A percentile compares a stretch with the other conserved stretches of the same genome.
Conservation (phyloP, 2,888 invertebrate species). For the Molanna angustata region DNA sequence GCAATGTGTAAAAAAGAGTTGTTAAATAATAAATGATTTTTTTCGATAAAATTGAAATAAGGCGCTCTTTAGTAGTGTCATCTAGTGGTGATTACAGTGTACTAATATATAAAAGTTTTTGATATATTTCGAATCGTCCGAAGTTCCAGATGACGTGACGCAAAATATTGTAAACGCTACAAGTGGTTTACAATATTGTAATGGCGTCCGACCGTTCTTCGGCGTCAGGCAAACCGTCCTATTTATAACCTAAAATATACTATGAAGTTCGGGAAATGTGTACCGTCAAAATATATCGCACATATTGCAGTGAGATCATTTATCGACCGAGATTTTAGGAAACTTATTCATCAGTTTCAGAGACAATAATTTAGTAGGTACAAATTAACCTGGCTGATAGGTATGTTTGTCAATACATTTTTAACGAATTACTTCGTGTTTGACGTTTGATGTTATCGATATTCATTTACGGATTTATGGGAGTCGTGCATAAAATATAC, state of each 20-base stretch:
- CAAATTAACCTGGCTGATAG: constrained; percentile 20
- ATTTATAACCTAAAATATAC: constrained; percentile 60
- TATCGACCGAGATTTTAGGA: constrained; percentile 17
- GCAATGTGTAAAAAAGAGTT: too few relatives aligned
- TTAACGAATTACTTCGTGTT: constrained; percentile 25
- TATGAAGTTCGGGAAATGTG: constrained; percentile 59
- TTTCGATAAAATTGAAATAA: too few relatives aligned
- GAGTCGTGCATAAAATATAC: constrained; percentile 17
- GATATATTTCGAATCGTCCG: neutral
- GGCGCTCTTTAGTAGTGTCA: neutral
- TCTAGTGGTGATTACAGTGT: neutral
- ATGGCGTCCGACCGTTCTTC: constrained; percentile 53
- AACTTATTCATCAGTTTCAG: constrained; percentile 20
- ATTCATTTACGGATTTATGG: constrained; percentile 13
- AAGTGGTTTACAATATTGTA: constrained; percentile 46
- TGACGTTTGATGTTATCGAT: constrained; percentile 24
- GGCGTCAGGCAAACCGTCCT: constrained; percentile 55
- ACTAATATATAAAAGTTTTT: neutral
- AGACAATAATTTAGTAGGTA: constrained; percentile 26
- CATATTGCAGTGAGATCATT: constrained; percentile 38
- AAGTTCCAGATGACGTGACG: constrained; percentile 23
- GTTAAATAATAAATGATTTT: too few relatives aligned
- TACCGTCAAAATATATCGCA: constrained; percentile 55
- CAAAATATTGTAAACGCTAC: constrained; percentile 40
- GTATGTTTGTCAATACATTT: constrained; percentile 29